phyloP scores from a whole-genome alignment of 2,797 vertebrate genomes.

The Eleutherodactylus coqui region DNA sequence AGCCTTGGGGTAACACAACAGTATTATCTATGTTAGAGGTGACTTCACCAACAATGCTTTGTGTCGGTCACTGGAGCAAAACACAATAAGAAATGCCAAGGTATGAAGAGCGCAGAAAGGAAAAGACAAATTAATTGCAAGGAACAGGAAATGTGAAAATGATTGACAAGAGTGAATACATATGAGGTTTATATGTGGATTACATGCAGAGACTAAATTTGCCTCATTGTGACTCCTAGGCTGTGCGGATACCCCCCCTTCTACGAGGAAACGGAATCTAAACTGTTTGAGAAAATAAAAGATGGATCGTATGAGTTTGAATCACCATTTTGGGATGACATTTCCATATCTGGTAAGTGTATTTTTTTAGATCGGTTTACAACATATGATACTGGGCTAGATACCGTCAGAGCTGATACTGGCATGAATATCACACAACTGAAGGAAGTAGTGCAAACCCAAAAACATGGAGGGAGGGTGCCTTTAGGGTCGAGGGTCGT shows the following conservation, averaged over 20 bases:
- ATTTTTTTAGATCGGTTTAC: not conserved
- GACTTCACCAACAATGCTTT: not conserved
- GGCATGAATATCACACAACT: too few species aligned
- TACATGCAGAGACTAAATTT: too few species aligned
- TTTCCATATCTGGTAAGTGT: conserved; percentile 88
- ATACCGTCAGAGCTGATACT: too few species aligned
- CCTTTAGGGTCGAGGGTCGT: too few species aligned
- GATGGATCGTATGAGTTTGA: conserved; percentile 92
- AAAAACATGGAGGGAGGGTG: too few species aligned
- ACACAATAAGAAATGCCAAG: not conserved
- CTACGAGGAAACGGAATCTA: conserved; percentile 91
- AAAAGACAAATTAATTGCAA: not conserved
- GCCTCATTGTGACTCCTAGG: conserved; percentile 70
- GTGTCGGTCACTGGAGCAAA: not conserved
- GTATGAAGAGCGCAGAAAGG: not conserved
- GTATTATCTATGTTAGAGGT: not conserved
- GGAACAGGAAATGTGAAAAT: not conserved
- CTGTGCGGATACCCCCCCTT: conserved; percentile 94
- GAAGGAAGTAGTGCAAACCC: too few species aligned
- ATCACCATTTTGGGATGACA: conserved; percentile 93
- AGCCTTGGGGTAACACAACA: too few species aligned
- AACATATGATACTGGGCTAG: too few species aligned
- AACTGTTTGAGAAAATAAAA: conserved; percentile 92
- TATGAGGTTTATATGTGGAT: not conserved
- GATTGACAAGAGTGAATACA: not conserved